Evolutionary conservation across 23 tunicate genomes (phyloP).

Genomic region (Styela clava): DNA sequence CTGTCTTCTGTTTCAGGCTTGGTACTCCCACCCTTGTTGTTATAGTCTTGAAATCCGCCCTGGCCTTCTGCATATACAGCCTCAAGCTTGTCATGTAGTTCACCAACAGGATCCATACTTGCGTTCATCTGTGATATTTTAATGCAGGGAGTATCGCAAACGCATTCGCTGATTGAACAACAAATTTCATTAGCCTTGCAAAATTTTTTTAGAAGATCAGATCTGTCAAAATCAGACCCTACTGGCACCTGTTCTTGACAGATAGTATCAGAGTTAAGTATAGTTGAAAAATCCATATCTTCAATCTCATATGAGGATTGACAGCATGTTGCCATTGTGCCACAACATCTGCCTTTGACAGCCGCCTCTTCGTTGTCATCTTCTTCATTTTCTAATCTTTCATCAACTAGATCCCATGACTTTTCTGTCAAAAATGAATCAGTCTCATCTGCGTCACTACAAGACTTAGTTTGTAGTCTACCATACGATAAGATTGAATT

Average conservation of each 20-base stretch:
- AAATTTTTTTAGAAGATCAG: neutral
- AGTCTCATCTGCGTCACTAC: neutral
- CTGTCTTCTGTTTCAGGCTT: neutral
- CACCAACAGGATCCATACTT: neutral
- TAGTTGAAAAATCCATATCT: constrained; percentile 18
- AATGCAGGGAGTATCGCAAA: constrained; percentile 9
- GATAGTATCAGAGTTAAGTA: neutral
- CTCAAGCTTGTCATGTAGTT: neutral
- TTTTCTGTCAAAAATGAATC: neutral
- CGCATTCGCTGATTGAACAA: constrained; percentile 6
- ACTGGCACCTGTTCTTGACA: neutral
- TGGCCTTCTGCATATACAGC: neutral
- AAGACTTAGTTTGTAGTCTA: constrained; percentile 3
- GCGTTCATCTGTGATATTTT: neutral
- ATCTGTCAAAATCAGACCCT: neutral
- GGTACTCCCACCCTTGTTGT: neutral
- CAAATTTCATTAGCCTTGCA: constrained; percentile 31
- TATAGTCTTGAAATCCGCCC: too few species aligned
- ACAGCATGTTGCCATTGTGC: neutral
- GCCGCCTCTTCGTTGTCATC: neutral
- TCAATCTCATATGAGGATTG: constrained; percentile 7
- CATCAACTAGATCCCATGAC: constrained; percentile 24
- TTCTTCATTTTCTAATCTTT: neutral
- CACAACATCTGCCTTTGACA: neutral
- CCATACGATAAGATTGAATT: constrained; percentile 11